A percentile compares a stretch with the other conserved stretches of the same genome.
Evolutionary conservation across 2,797 vertebrate genomes (phyloP).

Genomic region (Monodelphis domestica): DNA sequence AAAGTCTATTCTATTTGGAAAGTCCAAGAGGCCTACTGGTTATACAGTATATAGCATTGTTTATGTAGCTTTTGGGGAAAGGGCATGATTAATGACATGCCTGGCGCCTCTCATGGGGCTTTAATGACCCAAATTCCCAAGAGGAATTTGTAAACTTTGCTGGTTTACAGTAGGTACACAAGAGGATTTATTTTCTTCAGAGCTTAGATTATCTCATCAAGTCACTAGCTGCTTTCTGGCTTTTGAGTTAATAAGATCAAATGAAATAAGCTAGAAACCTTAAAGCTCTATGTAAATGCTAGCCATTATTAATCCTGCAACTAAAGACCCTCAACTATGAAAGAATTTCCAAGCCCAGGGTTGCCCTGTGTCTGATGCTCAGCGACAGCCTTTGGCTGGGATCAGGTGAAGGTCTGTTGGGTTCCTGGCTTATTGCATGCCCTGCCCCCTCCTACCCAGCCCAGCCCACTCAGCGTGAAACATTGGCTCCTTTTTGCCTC

Average conservation of each 20-base stretch:
- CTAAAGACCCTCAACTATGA: neutral
- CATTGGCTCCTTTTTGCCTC: neutral
- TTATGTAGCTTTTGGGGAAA: neutral
- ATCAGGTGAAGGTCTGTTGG: no score
- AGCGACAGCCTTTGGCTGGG: neutral
- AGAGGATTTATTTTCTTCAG: neutral
- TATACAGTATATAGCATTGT: neutral
- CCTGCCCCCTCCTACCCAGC: neutral
- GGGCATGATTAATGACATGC: neutral
- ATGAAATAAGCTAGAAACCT: neutral
- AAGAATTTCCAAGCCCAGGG: neutral
- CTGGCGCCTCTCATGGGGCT: neutral
- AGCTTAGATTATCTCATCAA: neutral
- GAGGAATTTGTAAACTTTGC: neutral
- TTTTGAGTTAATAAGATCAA: neutral
- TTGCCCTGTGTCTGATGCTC: neutral
- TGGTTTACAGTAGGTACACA: neutral
- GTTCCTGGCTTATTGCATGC: neutral
- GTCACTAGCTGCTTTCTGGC: neutral
- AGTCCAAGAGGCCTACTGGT: neutral
- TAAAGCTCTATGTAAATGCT: neutral
- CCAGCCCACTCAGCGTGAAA: neutral
- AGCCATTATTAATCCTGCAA: neutral
- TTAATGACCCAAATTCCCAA: neutral
- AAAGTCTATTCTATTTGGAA: neutral